A percentile compares a stretch with the other conserved stretches of the same genome.
These are phyloP conservation scores for Scarus forsteni DNA, from an alignment of 2,797 vertebrate species.

Conservation along the genomic window DNA sequence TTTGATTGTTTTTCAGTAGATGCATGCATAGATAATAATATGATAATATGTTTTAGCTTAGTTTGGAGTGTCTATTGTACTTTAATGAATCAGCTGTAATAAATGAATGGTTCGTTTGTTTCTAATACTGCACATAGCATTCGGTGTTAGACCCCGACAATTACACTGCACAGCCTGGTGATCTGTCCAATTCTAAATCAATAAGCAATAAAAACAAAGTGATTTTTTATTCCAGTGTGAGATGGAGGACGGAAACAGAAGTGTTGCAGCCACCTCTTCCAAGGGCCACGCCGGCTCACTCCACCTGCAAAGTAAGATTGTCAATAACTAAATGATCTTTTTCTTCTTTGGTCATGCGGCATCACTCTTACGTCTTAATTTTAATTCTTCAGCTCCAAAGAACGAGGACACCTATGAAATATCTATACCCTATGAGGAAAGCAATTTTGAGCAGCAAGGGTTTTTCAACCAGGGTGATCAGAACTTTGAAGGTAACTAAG, in stretches of 20 bases:
- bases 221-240: slow-evolving; percentile 25
- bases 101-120: no score
- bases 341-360: not conserved
- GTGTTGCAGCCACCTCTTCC: slow-evolving; percentile 74
- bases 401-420: slow-evolving; percentile 89
- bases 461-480: slow-evolving; percentile 88
- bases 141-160: no score
- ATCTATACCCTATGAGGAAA: slow-evolving; percentile 88
- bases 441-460: slow-evolving; percentile 86
- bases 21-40: not conserved
- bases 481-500: slow-evolving; percentile 86
- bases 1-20: not conserved
- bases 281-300: slow-evolving; percentile 80
- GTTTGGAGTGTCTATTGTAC: slow-evolving; percentile 10
- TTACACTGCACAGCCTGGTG: no score
- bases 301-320: slow-evolving; percentile 82
- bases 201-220: slow-evolving; percentile 25
- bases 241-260: slow-evolving; percentile 82
- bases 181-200: not conserved
- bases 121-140: no score
- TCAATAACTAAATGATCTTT: not conserved
- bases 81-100: no score
- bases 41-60: not conserved
- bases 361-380: not conserved
- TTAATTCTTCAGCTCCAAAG: slow-evolving; percentile 82